Base-by-base conservation (phyloP, 1,140 invertebrate genomes). In the Planococcus citri region DNA sequence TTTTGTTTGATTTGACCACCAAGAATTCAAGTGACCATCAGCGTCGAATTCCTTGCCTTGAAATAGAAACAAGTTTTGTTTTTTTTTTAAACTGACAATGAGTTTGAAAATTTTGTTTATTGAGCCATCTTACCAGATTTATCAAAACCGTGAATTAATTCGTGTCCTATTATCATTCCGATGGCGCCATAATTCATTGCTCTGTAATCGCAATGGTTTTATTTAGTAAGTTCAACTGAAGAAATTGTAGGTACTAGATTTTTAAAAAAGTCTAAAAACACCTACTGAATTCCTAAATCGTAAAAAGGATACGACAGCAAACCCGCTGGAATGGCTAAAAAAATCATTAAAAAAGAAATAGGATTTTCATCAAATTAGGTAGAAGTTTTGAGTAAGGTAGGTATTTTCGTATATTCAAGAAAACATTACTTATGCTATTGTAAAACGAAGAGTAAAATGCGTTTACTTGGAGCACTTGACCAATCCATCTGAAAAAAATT, bases 1-100 rank as follows among this genome's bases (percentile, higher is more conserved):
- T 27, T 87, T 84, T 0, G 87, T 90, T 17, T 80, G 75, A 72
- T 89, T 87, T 4, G 87, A 86, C 94, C 95, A 98, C 92, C 93
- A 97, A 71, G 88, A 84, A 9, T 84, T 78, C 41, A 87, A 78
- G 75, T 90, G 88, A 0, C 90, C 89, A 71, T 83, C 78, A 72
- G 85, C 84, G 74, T 92, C 88, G 72, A 85, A 90, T 58, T 84
- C 82, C 67, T 88, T 83, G 86, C 86, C 86, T 83, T n/a, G n/a
- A 85, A 83, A 76, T 88, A n/a, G 2, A 51, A 17, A 51, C 2
- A 51, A 20, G 2, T 14, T 9, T 6, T 37, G 33, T 8, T 37
- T 8, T 37, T 14, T 8, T 37, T 14, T 8, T 37, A 37, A 37
- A n/a, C 14, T 37, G 6, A 14, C 14, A 37, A 37, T 37, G 6